phyloP scores from a whole-genome alignment of 1,140 invertebrate genomes.

The Brachionus rotundiformis region DNA sequence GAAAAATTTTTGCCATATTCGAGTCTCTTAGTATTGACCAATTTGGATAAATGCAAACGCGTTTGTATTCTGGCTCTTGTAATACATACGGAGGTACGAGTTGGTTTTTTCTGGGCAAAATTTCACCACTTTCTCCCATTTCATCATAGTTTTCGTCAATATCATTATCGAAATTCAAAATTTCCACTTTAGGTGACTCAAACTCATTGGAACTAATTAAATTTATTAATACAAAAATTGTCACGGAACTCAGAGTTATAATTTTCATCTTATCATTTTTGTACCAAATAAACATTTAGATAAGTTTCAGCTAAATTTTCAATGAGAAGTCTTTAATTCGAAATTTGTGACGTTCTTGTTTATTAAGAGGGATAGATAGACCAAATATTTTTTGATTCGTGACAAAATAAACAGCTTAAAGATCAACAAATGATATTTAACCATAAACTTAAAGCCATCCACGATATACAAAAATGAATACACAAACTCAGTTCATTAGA shows the following conservation, averaged over 20 bases:
- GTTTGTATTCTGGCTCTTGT: not conserved
- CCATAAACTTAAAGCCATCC: not conserved
- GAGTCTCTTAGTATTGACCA: slow-evolving; percentile 37
- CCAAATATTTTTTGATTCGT: slow-evolving; percentile 28
- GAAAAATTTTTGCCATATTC: slow-evolving; percentile 35
- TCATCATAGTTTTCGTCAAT: slow-evolving; percentile 26
- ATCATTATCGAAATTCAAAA: not conserved
- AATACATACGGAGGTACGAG: slow-evolving; percentile 41
- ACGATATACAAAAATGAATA: not conserved
- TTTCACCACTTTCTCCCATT: not conserved
- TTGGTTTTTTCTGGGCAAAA: slow-evolving; percentile 10
- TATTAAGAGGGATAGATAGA: slow-evolving; percentile 2
- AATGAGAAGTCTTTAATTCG: not conserved
- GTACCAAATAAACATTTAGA: slow-evolving; percentile 27
- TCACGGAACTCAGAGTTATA: not conserved
- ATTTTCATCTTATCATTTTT: slow-evolving; percentile 37
- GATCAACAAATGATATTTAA: slow-evolving; percentile 40
- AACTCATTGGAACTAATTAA: not conserved
- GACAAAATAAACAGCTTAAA: slow-evolving; percentile 40
- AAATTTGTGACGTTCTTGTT: not conserved
- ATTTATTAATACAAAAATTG: not conserved
- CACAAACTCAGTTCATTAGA: not conserved
- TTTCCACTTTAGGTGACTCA: not conserved
- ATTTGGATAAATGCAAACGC: slow-evolving; percentile 49
- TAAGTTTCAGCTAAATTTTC: not conserved